phyloP scores from a whole-genome alignment of 2,113 vertebrate genomes.

The Oreamnos americanus region DNA sequence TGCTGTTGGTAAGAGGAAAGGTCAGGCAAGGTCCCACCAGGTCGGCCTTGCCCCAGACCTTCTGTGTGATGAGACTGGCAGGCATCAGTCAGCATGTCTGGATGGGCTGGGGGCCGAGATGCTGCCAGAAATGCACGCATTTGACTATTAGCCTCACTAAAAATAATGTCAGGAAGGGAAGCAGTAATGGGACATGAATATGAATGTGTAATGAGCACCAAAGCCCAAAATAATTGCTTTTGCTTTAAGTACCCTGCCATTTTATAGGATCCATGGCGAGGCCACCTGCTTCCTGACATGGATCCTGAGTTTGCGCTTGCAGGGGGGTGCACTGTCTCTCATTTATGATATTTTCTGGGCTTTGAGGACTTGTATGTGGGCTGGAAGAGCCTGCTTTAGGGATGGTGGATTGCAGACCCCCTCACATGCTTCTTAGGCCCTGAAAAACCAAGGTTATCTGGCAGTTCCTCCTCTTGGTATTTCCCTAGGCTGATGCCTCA shows the following conservation, averaged over 20 bases:
- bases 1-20: not conserved
- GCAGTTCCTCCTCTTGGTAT: not conserved
- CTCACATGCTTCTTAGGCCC: not conserved
- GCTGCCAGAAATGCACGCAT: not conserved
- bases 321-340: not conserved
- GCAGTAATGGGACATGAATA: not conserved
- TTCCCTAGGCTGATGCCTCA: not conserved
- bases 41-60: not conserved
- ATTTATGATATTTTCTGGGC: not conserved
- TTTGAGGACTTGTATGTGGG: not conserved
- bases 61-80: not conserved
- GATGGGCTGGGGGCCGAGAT: not conserved
- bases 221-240: not conserved
- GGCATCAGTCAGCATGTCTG: accelerated
- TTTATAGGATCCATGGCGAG: not conserved
- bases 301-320: not conserved
- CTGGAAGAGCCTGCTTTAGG: not conserved
- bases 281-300: not conserved
- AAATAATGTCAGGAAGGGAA: slow-evolving; percentile 5
- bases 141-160: not conserved
- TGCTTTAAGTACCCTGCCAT: not conserved
- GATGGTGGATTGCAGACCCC: not conserved
- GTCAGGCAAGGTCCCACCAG: not conserved
- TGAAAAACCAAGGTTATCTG: not conserved
- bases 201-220: not conserved